Evolutionary conservation across 2,113 vertebrate species (phyloP), one percentile per base, ranked within the genome.

Genomic region (Clinocottus analis): DNA sequence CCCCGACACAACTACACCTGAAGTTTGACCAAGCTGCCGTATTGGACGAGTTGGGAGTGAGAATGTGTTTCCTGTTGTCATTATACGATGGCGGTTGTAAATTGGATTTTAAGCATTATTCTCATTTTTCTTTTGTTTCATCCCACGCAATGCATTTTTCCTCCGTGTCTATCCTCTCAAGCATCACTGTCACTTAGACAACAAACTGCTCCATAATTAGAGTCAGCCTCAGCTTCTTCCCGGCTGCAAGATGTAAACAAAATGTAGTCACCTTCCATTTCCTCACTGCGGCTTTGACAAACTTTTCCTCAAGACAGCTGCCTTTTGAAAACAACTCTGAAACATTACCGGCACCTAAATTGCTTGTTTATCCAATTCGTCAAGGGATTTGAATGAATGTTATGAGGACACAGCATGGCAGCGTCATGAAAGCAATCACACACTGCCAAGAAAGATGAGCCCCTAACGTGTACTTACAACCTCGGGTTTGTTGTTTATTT

Each of bases 341-440:
- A 59, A 67, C 64, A 67, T 17, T 7, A 35, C 29, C 2, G 7
- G 2, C 61, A 35, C 66, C 25, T 41, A 81, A 86, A 81, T 70
- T 75, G 73, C 77, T 88, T 87, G 80, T 87, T 92, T 86, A 89
- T 82, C 49, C 68, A 84, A 82, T 88, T 83, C 39, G 21, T 81
- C 70, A 25, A 53, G 72, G 78, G 77, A 71, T 80, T 82, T 70
- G 64, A 88, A 75, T 59, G 74, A 87, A 71, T 69, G 31, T 80
- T 80, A 65, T 39, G 53, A 82, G 49, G 72, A 58, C 72, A 11
- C 77, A 66, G 83, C 74, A 75, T 75, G 86, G 60, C 79, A 73
- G 64, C 14, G 11, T 80, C 83, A 80, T 81, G 74, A 83, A 90
- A 87, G 81, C 74, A 82, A 79, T 83, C 76, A 61, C 37, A 25